Evolutionary conservation across 1,140 invertebrate species (phyloP).

Genomic region (Pteromalus puparum): DNA sequence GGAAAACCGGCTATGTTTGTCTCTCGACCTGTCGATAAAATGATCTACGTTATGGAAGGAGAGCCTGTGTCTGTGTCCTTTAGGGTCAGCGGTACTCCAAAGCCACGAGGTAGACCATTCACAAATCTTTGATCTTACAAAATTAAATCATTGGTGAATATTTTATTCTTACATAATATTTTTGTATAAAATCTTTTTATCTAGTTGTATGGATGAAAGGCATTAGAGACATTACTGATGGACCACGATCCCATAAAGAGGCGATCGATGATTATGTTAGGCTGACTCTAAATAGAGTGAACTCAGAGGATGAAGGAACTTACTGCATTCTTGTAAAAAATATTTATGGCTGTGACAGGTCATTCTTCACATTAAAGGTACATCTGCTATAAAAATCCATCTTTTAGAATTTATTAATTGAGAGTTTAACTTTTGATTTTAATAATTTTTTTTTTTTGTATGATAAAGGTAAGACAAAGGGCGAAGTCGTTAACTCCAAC

Average conservation of each 20-base stretch:
- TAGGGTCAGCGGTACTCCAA: slow-evolving; percentile 86
- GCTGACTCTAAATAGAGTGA: slow-evolving; percentile 90
- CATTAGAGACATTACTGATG: slow-evolving; percentile 86
- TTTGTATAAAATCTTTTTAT: slow-evolving; percentile 30
- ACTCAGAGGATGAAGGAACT: slow-evolving; percentile 91
- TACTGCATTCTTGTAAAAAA: slow-evolving; percentile 97
- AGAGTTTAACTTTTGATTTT: neutral
- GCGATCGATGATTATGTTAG: slow-evolving; percentile 89
- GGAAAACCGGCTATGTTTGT: slow-evolving; percentile 87
- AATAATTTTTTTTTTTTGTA: slow-evolving; percentile 20
- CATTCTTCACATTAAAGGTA: slow-evolving; percentile 89
- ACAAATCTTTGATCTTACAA: neutral
- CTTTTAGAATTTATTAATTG: neutral
- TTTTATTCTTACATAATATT: neutral
- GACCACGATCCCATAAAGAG: slow-evolving; percentile 86
- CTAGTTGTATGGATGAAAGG: slow-evolving; percentile 92
- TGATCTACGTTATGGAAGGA: slow-evolving; percentile 83
- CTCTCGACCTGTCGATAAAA: slow-evolving; percentile 82
- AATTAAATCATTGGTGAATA: neutral
- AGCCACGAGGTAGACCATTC: slow-evolving; percentile 82
- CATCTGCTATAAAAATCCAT: neutral
- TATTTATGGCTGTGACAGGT: slow-evolving; percentile 88
- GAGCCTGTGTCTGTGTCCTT: slow-evolving; percentile 89
- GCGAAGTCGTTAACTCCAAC: slow-evolving; percentile 50
- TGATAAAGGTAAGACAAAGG: slow-evolving; percentile 29